Evolutionary conservation across 2,113 vertebrate genomes (phyloP), one percentile per base, ranked within the genome.

Genomic region (Elanoides forficatus): DNA sequence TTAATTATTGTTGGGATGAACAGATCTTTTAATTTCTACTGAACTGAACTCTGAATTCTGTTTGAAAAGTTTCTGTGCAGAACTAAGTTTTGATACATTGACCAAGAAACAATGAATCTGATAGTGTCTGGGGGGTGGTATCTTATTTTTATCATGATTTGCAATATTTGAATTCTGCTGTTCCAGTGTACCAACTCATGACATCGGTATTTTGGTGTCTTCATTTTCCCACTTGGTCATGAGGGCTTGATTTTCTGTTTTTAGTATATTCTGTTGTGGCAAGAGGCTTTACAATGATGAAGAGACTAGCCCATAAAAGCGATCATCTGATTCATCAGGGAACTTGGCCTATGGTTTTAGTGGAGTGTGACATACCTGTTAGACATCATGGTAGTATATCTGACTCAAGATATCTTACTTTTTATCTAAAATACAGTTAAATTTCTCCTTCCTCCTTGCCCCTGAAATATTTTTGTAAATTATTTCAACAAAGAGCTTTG

Each of bases 371-470:
- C 11, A 50, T 8, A 42, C n/a, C 10, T 29, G 19, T 55, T 68
- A 81, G 45, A 66, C 17, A 43, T 67, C 29, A 21, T 13, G 25
- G 15, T 32, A 53, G 19, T 52, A 16, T 27, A 27, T 14, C 18
- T 73, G 66, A 43, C 50, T 66, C 7, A 22, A 65, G 30, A 15
- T 62, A 38, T 12, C 19, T 63, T 48, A 20, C 25, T 34, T 85
- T 45, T 58, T 27, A 38, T 62, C 26, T 76, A 48, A 81, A 38
- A 45, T 63, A 5, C 23, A 30, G 13, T 27, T 43, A 66, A 38
- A 53, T 56, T 9, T 26, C 18, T 2, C 2, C 12, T 5, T 2
- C 8, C 11, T 1, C 5, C 25, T 50, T 4, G 2, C 9, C 5
- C 19, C 29, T 30, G 52, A 17, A 50, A 50, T 45, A 47, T 38